Evolutionary conservation across 2,888 invertebrate genomes (phyloP), one percentile per base, ranked within the genome.

Genomic region (Acanthosepion lycidas): DNA sequence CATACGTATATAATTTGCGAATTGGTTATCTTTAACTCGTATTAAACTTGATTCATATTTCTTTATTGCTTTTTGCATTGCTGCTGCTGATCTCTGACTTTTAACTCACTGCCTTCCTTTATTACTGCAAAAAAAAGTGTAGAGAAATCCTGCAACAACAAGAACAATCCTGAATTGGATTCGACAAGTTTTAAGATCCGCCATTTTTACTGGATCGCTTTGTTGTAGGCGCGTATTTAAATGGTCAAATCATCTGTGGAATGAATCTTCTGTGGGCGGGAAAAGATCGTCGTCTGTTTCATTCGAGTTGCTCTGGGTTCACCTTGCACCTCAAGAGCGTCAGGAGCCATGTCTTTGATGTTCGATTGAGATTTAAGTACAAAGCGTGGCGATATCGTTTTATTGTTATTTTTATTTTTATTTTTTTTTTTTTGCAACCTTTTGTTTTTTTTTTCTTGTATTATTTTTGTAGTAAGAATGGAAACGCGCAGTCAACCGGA

Each of bases 111-210:
- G 78, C 78, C n/a, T 78, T 78, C 9, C 23, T 78, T 23, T 23
- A 15, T n/a, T 9, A n/a, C 20, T 33, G n/a, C 12, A 78, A 78
- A n/a, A 78, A 78, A 33, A 78, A 18, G 20, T 33, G 12, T 3
- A n/a, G 2, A 78, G 1, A 59, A 78, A n/a, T 78, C 33, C 78
- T n/a, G 9, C 59, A 15, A n/a, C 15, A 78, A 78, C 12, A 78
- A 78, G n/a, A 78, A 78, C 15, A 78, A 78, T 78, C 78, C 78
- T n/a, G 78, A n/a, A 78, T 78, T 64, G 64, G 64, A 64, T 64
- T 64, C 26, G 64, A 64, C 64, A 64, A 64, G 64, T 64, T 64
- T 78, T n/a, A 12, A 78, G n/a, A 15, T 78, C 78, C n/a, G 18
- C 78, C 78, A 78, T 78, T 78, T 78, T 78, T n/a, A 78, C n/a